A percentile compares a stretch with the other conserved stretches of the same genome.
These are phyloP conservation scores for Turdus rufiventris DNA, from an alignment of 2,113 vertebrate species.

Conservation along the genomic window DNA sequence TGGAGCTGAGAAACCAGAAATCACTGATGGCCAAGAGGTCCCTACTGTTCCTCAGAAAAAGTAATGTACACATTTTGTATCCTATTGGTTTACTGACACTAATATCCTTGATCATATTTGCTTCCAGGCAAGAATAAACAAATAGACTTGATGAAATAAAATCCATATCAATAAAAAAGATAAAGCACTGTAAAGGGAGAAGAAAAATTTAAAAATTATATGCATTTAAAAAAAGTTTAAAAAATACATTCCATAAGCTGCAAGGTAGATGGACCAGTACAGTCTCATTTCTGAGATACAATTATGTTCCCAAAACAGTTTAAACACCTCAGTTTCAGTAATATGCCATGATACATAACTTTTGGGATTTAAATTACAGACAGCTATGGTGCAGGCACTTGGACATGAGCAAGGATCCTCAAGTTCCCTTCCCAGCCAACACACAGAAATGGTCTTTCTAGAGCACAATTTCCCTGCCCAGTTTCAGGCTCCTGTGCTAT, in stretches of 20 bases:
- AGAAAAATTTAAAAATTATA: neutral
- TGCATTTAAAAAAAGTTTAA: neutral
- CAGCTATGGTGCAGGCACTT: neutral
- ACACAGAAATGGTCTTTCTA: neutral
- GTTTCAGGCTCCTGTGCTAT: neutral
- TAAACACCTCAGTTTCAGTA: neutral
- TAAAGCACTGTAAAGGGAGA: neutral
- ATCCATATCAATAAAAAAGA: neutral
- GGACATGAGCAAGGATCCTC: neutral
- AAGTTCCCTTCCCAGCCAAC: neutral
- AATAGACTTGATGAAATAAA: neutral
- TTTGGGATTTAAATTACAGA: neutral
- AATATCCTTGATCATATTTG: neutral
- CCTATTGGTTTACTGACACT: neutral
- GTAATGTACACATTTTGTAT: neutral
- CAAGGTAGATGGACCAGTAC: neutral
- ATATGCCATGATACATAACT: neutral
- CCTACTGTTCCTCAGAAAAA: neutral
- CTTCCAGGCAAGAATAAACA: neutral
- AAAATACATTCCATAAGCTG: neutral
- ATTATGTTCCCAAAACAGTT: neutral
- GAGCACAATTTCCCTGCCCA: neutral
- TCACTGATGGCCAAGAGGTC: neutral
- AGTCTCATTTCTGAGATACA: neutral
- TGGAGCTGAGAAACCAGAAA: neutral